Evolutionary conservation across 2,113 vertebrate genomes (phyloP), one percentile per base, ranked within the genome.

Genomic region (Petrocephalus zakoni): DNA sequence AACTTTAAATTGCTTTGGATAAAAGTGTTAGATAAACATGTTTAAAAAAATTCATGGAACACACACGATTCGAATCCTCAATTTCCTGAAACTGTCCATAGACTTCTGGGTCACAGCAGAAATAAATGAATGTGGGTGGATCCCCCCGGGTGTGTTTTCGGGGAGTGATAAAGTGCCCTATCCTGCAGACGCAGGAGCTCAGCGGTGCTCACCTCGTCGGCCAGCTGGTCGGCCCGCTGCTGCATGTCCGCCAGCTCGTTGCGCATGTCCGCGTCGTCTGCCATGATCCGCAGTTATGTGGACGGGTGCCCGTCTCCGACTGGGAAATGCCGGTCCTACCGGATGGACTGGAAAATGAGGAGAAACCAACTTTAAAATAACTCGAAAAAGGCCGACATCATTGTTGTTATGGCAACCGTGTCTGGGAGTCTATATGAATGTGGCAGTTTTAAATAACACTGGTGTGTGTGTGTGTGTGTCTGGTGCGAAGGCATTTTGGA

Each of bases 161-260:
- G 19, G 17, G 29, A 56, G 49, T 2, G 9, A 10, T 21, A 0
- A 4, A 4, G n/a, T 6, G 15, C 29, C 22, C 84, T 15, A 2
- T 13, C 2, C 53, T 9, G 25, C 17, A 8, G 19, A 17, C 55
- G 9, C 52, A 22, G 47, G 49, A 4, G 46, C 47, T 34, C 5
- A 5, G 75, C 0, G 5, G 1, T 6, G 29, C 85, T 94, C 92
- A 99, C 98, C 96, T 99, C 98, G 94, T 99, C 98, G 0, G 96
- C 96, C 87, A 99, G 93, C 94, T 99, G 97, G 94, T 99, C 98
- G 0, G 98, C 98, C 83, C 97, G 96, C 88, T 97, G 95, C 95
- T 99, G 98, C 97, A 99, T 97, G 94, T 99, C 97, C 22, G 97
- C 94, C 94, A 99, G 93, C 94, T 99, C 98, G 94, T 99, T 99